Evolutionary conservation across 2,113 vertebrate genomes (phyloP).

Genomic region (Antechinus flavipes): DNA sequence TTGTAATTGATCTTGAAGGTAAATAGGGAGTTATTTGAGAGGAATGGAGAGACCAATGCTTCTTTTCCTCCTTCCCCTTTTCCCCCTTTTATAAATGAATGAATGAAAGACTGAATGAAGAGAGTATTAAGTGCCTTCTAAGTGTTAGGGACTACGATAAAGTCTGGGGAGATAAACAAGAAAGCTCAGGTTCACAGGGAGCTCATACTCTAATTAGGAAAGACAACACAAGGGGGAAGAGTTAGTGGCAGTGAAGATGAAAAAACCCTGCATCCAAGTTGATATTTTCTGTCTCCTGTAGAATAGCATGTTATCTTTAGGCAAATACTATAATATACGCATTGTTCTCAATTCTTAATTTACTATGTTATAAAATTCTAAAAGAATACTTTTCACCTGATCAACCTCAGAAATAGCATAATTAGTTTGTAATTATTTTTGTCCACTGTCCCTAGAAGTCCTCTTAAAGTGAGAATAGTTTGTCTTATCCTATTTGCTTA

Average conservation of each 20-base stretch:
- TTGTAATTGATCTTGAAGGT: not conserved
- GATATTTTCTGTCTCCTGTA: no score
- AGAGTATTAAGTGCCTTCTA: not conserved
- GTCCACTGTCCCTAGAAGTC: not conserved
- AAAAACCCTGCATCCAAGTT: not conserved
- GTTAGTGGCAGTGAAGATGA: not conserved
- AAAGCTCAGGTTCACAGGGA: not conserved
- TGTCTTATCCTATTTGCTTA: not conserved
- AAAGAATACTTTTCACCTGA: no score
- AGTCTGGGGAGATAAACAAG: not conserved
- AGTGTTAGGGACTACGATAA: not conserved
- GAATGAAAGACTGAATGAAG: not conserved
- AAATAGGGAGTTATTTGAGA: not conserved
- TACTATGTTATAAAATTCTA: no score
- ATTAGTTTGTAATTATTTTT: no score
- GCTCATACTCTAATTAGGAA: not conserved
- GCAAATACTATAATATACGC: no score
- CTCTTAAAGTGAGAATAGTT: not conserved
- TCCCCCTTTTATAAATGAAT: not conserved
- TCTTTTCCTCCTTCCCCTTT: not conserved
- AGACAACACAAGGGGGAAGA: not conserved
- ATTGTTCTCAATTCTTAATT: no score
- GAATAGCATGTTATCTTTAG: no score
- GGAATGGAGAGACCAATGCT: not conserved
- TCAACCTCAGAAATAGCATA: no score